These are phyloP conservation scores for Pelagia noctiluca DNA, from an alignment of 30 jellyfish, hydroid and myxozoan species.

Conservation along the genomic window DNA sequence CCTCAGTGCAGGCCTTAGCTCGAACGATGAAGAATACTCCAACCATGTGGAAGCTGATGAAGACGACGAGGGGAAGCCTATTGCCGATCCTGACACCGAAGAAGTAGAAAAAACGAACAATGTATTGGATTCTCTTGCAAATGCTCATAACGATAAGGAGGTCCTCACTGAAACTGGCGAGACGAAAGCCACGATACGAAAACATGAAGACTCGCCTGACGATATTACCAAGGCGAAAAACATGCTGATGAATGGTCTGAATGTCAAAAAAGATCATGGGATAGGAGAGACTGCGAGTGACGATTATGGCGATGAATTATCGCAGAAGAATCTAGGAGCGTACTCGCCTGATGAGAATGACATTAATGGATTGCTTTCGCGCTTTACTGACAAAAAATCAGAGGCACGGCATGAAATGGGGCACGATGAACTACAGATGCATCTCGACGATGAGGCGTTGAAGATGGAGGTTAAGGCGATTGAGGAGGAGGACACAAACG, in stretches of 20 bases:
- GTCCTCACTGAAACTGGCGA: slow-evolving; percentile 17
- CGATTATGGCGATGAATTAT: slow-evolving; percentile 9
- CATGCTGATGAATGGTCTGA: slow-evolving; percentile 40
- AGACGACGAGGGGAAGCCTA: slow-evolving; percentile 1
- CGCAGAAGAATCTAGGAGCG: slow-evolving; percentile 22
- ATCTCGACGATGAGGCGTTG: slow-evolving; percentile 80
- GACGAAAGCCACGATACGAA: slow-evolving; percentile 9
- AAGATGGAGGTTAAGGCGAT: slow-evolving; percentile 77
- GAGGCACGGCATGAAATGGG: slow-evolving; percentile 58
- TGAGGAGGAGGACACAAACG: slow-evolving; percentile 80
- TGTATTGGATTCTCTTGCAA: not conserved
- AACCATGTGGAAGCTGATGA: not conserved
- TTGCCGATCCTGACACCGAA: not conserved
- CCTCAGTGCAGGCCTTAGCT: too few relatives aligned
- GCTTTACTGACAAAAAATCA: slow-evolving; percentile 51
- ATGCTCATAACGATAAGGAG: slow-evolving; percentile 12
- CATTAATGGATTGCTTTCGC: slow-evolving; percentile 41
- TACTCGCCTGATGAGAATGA: slow-evolving; percentile 63
- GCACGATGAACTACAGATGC: slow-evolving; percentile 70
- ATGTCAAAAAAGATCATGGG: slow-evolving; percentile 43
- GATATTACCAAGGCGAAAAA: slow-evolving; percentile 31
- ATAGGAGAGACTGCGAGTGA: slow-evolving; percentile 33
- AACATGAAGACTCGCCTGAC: not conserved
- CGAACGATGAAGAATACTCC: too few relatives aligned
- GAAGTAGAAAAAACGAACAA: not conserved